Base-by-base conservation (phyloP, 2,113 vertebrate species). In the Speoplatyrhinus poulsoni region DNA sequence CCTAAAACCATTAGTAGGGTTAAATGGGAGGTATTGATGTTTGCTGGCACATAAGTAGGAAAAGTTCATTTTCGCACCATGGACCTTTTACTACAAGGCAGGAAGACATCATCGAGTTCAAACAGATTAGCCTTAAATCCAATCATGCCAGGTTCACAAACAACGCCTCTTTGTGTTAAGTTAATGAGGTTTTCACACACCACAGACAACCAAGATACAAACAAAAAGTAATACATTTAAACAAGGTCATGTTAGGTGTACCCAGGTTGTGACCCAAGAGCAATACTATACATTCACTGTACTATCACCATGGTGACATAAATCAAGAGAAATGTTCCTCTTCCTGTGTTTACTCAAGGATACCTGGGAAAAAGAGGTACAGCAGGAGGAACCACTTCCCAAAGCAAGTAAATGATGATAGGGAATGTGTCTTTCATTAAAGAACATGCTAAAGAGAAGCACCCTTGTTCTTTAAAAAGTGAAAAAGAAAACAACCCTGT, bases 391-490 rank as follows among this genome's bases (percentile, higher is more conserved):
- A 47, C 55, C 49, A 3, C n/a, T 54, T 76, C 65, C 9, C 9
- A 65, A 70, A 48, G 6, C 47, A 73, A 69, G 7, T 3, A 41
- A 48, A 3, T 48, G 12, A 65, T 47, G 17, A 19, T 8, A 10
- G 15, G 19, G 26, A 26, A 26, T 41, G 16, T 12, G 55, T 65
- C 58, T 65, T 9, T 32, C 63, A 16, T 56, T 68, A 26, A 26
- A 65, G 65, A 60, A 74, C 85, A 85, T 87, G 84, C 85, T 26
- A 26, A 87, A 75, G 82, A 70, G 66, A 71, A 70, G 78, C 3
- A 16, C 26, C 33, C 67, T 76, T 65, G 64, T 65, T 46, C 56
- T 63, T 17, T 13, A 0, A n/a, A 69, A 66, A 70, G 60, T 67
- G 53, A 9, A 0, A 52, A 64, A 4, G 15, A 16, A n/a, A 66